Evolutionary conservation across 2,113 vertebrate species (phyloP).

Genomic region (Orcinus orca): DNA sequence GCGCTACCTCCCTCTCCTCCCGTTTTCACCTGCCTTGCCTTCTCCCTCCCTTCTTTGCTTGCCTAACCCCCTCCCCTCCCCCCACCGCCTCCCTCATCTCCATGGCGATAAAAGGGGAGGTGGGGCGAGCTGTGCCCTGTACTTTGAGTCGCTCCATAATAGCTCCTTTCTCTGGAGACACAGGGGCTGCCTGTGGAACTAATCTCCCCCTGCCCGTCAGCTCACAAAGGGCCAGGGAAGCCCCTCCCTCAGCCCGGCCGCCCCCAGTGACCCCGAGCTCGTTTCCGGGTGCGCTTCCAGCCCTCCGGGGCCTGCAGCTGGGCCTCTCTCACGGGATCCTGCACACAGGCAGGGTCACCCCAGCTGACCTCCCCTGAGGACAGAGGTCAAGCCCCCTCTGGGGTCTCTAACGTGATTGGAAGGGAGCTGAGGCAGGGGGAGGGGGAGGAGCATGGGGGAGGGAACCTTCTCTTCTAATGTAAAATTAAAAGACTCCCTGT

Average conservation of each 20-base stretch:
- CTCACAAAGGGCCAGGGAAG: slow-evolving; percentile 71
- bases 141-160: slow-evolving; percentile 74
- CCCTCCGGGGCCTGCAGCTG: slow-evolving; percentile 83
- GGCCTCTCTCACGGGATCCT: slow-evolving; percentile 75
- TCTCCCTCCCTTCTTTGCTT: neutral
- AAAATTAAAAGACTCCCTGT: slow-evolving; percentile 75
- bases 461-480: slow-evolving; percentile 65
- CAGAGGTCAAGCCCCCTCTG: slow-evolving; percentile 79
- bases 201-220: slow-evolving; percentile 69
- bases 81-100: slow-evolving; percentile 48
- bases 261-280: slow-evolving; percentile 62
- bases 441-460: neutral
- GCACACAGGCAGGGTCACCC: slow-evolving; percentile 72
- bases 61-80: neutral
- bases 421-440: slow-evolving; percentile 25
- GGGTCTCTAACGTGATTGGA: slow-evolving; percentile 72
- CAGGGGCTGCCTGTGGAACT: slow-evolving; percentile 78
- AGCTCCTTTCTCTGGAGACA: slow-evolving; percentile 78
- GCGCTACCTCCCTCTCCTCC: no score
- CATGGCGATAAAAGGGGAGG: slow-evolving; percentile 67
- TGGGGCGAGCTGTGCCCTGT: slow-evolving; percentile 37
- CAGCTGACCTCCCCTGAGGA: slow-evolving; percentile 68
- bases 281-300: slow-evolving; percentile 67
- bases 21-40: neutral
- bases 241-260: slow-evolving; percentile 64